Conservation (phyloP, 2,888 invertebrate species). For the Trilocha varians region DNA sequence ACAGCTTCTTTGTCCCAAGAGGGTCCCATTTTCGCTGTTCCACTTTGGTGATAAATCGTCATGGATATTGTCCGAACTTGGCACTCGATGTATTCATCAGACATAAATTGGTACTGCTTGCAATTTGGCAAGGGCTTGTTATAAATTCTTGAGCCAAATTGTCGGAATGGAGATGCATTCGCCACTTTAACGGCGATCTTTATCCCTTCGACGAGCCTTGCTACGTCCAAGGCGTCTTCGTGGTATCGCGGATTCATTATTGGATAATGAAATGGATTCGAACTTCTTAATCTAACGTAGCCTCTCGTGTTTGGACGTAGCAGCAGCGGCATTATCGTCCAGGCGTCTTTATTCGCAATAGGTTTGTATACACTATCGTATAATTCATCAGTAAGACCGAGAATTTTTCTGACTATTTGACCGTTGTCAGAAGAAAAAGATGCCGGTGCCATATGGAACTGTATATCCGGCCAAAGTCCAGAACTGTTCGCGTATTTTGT, state of each 20-base stretch:
- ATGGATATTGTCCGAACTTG: conserved; percentile 89
- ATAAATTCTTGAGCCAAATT: conserved; percentile 84
- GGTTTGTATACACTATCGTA: conserved; percentile 87
- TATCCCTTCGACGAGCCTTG: conserved; percentile 87
- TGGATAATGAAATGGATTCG: conserved; percentile 90
- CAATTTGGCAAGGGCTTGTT: conserved; percentile 86
- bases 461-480: conserved; percentile 88
- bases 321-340: conserved; percentile 90
- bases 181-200: conserved; percentile 82
- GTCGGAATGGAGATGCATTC: conserved; percentile 83
- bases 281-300: conserved; percentile 81
- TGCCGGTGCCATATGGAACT: conserved; percentile 94
- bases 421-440: conserved; percentile 87
- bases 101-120: conserved; percentile 78
- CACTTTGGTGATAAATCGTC: conserved; percentile 93
- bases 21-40: conserved; percentile 92
- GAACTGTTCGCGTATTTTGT: conserved; percentile 86
- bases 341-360: conserved; percentile 84
- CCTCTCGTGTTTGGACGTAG: conserved; percentile 86
- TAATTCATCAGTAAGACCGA: conserved; percentile 85
- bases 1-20: conserved; percentile 83
- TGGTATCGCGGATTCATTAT: conserved; percentile 95
- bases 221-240: conserved; percentile 83
- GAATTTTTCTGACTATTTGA: conserved; percentile 80
- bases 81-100: conserved; percentile 90